phyloP scores from a whole-genome alignment of 2,113 vertebrate species.

The Bos indicus region DNA sequence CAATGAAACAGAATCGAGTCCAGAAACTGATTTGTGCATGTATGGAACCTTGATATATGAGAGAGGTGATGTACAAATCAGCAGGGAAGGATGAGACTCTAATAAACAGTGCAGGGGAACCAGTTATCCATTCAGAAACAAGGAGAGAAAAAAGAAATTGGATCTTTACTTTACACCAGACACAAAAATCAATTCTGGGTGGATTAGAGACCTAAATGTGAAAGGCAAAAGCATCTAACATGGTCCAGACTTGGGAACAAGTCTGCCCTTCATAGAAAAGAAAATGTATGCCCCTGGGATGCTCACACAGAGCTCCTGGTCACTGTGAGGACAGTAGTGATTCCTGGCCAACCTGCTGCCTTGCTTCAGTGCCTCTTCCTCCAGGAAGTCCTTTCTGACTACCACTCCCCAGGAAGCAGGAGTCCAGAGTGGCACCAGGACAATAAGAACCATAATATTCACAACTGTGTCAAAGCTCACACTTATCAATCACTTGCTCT shows the following conservation, averaged over 20 bases:
- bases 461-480: not conserved
- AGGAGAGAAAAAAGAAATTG: conserved; percentile 43
- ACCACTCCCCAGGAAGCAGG: not conserved
- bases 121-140: conserved; percentile 61
- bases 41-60: conserved; percentile 53
- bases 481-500: not conserved
- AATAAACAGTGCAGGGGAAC: conserved; percentile 31
- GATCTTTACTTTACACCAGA: conserved; percentile 56
- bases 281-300: not conserved
- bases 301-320: not conserved
- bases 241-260: not conserved
- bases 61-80: conserved; percentile 37
- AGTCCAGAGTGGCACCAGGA: not conserved
- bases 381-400: not conserved
- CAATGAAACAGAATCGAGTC: conserved; percentile 30
- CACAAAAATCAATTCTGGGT: conserved; percentile 69
- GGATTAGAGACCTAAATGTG: conserved; percentile 52
- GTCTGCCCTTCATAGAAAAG: not conserved
- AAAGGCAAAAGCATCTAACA: conserved; percentile 28
- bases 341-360: not conserved
- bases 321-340: not conserved
- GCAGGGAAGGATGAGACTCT: conserved; percentile 25
- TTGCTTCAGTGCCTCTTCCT: not conserved
- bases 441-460: not conserved
- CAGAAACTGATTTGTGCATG: not conserved